Evolutionary conservation across 2,797 vertebrate genomes (phyloP).

Genomic region (Myripristis jacobus): DNA sequence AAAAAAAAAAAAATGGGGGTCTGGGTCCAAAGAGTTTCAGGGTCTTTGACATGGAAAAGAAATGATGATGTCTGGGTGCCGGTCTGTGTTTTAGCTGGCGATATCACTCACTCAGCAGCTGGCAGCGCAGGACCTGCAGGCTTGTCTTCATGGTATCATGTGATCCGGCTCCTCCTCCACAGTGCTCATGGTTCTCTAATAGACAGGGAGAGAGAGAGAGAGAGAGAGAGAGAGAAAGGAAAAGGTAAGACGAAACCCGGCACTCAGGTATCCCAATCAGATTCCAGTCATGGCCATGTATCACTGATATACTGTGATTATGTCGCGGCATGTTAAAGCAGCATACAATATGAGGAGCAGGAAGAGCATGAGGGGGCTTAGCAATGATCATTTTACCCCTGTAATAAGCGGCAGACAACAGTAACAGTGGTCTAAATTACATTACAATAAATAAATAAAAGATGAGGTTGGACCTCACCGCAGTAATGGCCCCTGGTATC

Average conservation of each 20-base stretch:
- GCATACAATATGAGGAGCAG: slow-evolving; percentile 1
- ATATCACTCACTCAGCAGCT: slow-evolving; percentile 98
- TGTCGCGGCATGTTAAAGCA: slow-evolving; percentile 10
- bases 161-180: slow-evolving; percentile 95
- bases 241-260: slow-evolving; percentile 29
- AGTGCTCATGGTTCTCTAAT: slow-evolving; percentile 96
- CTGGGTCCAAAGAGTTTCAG: no score
- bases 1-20: no score
- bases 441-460: slow-evolving; percentile 44
- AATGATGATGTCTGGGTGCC: neutral
- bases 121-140: slow-evolving; percentile 97
- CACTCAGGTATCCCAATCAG: slow-evolving; percentile 40
- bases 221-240: slow-evolving; percentile 12
- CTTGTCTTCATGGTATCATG: slow-evolving; percentile 99
- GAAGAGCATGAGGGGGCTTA: no score
- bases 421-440: slow-evolving; percentile 3
- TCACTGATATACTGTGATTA: slow-evolving; percentile 35
- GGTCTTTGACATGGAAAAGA: no score
- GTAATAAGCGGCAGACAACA: slow-evolving; percentile 33
- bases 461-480: no score
- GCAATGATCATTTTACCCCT: slow-evolving; percentile 53
- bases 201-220: slow-evolving; percentile 44
- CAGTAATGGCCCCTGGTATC: slow-evolving; percentile 6
- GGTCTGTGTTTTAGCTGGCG: neutral
- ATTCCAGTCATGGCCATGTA: slow-evolving; percentile 21